A percentile compares a stretch with the other conserved stretches of the same genome.
Evolutionary conservation across 2,888 invertebrate species (phyloP).

Genomic region (Zelleria hepariella): DNA sequence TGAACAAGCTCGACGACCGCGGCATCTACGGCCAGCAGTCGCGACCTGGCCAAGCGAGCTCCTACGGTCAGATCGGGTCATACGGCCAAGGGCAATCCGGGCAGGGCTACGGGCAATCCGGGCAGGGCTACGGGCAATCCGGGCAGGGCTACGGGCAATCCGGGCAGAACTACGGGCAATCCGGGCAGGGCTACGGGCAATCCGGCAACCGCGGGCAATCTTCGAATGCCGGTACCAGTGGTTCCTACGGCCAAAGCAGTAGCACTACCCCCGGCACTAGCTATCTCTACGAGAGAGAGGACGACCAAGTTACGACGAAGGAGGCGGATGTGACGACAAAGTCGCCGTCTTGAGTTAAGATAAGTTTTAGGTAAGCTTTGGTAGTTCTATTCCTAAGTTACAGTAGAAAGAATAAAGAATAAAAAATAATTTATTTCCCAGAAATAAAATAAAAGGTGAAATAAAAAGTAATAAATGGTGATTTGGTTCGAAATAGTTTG

Average conservation of each 20-base stretch:
- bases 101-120: conserved; percentile 21
- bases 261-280: conserved; percentile 64
- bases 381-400: not conserved
- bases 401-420: no score
- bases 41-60: not conserved
- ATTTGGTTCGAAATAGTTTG: no score
- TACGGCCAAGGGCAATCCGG: conserved; percentile 17
- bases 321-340: conserved; percentile 47
- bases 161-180: conserved; percentile 20
- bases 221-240: conserved; percentile 20
- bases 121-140: conserved; percentile 5
- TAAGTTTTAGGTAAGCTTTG: not conserved
- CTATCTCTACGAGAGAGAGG: conserved; percentile 69
- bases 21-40: conserved; percentile 7
- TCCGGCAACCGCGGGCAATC: conserved; percentile 9
- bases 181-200: conserved; percentile 18
- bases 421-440: no score
- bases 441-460: no score
- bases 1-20: conserved; percentile 30
- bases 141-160: conserved; percentile 16
- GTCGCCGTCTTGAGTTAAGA: conserved; percentile 26
- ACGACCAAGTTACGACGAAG: conserved; percentile 50
- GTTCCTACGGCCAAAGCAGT: conserved; percentile 21
- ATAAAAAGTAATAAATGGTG: no score
- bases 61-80: conserved; percentile 13